Evolutionary conservation across 2,888 invertebrate species (phyloP).

Genomic region (Amphipoea oculea): DNA sequence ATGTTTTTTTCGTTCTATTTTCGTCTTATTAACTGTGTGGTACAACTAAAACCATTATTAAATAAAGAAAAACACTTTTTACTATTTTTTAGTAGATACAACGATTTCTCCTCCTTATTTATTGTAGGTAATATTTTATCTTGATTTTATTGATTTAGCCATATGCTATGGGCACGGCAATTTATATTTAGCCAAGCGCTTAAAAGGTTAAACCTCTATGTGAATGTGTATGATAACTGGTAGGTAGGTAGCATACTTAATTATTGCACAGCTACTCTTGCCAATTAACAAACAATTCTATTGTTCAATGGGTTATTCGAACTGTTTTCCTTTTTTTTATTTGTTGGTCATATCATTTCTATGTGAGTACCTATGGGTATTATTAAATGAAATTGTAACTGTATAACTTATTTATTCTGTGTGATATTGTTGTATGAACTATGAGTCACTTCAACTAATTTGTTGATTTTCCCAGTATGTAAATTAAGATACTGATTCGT

Average conservation of each 20-base stretch:
- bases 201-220: no score
- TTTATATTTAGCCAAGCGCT: no score
- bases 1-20: no score
- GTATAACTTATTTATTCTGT: conserved; percentile 3
- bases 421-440: neutral
- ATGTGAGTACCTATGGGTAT: no score
- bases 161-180: no score
- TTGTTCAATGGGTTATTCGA: conserved; percentile 28
- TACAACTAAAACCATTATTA: no score
- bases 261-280: conserved; percentile 28
- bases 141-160: no score
- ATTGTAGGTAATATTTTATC: no score
- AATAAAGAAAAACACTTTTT: no score
- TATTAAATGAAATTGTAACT: neutral
- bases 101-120: no score
- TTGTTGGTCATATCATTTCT: neutral
- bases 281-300: conserved; percentile 27
- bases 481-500: neutral
- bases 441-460: neutral
- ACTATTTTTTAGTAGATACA: no score
- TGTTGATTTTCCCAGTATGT: neutral
- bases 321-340: conserved; percentile 13
- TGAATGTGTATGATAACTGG: conserved; percentile 5
- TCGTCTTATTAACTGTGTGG: no score
- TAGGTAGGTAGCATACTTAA: conserved; percentile 13